A percentile compares a stretch with the other conserved stretches of the same genome.
These are phyloP conservation scores for Enteromius fasciolatus DNA, from an alignment of 2,797 vertebrate genomes.

Conservation along the genomic window DNA sequence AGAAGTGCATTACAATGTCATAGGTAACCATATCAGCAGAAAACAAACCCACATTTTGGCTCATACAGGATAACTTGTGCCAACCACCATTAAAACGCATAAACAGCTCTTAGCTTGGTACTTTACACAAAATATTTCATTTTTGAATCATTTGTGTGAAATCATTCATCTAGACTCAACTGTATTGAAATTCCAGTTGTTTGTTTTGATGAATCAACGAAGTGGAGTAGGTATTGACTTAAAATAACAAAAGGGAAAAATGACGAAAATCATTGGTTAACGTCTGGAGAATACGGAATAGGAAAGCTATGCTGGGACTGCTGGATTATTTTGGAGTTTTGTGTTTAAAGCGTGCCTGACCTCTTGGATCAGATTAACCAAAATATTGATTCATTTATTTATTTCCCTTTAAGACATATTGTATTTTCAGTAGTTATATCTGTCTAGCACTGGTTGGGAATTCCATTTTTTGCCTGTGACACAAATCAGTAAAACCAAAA, in stretches of 20 bases:
- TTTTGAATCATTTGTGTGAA: constrained; percentile 40
- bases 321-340: constrained; percentile 8
- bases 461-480: constrained; percentile 18
- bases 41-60: constrained; percentile 47
- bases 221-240: constrained; percentile 42
- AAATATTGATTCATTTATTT: constrained; percentile 44
- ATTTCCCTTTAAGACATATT: constrained; percentile 34
- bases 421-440: constrained; percentile 31
- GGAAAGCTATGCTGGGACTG: neutral
- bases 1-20: neutral
- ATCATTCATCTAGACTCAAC: constrained; percentile 29
- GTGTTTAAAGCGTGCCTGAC: neutral
- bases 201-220: constrained; percentile 45
- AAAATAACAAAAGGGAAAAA: constrained; percentile 40
- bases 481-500: constrained; percentile 39
- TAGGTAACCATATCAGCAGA: constrained; percentile 45
- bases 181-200: constrained; percentile 43
- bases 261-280: constrained; percentile 30
- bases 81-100: constrained; percentile 49
- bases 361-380: constrained; percentile 30
- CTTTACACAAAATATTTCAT: constrained; percentile 40
- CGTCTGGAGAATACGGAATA: neutral
- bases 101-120: constrained; percentile 38
- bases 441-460: constrained; percentile 26
- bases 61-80: constrained; percentile 45